Evolutionary conservation across 2,797 vertebrate genomes (phyloP).

Genomic region (Glyptemys insculpta): DNA sequence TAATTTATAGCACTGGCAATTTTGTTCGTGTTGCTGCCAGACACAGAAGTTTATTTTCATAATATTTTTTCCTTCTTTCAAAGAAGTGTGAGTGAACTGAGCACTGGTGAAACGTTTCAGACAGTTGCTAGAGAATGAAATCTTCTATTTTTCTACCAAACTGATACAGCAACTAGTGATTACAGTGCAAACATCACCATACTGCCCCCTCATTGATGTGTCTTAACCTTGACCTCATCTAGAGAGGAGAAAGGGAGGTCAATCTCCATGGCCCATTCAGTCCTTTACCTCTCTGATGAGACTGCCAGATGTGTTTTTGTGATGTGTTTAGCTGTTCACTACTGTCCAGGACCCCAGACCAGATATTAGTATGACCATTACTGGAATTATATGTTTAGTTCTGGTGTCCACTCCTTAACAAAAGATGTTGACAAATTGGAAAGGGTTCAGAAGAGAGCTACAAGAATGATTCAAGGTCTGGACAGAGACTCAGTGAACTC

Average conservation of each 20-base stretch:
- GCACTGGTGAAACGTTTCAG: not conserved
- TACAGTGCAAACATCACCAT: not conserved
- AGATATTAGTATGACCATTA: too few relatives aligned
- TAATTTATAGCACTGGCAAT: constrained; percentile 21
- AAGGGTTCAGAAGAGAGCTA: too few relatives aligned
- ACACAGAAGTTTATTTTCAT: constrained; percentile 4
- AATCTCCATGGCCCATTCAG: not conserved
- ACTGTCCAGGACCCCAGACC: too few relatives aligned
- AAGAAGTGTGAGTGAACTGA: not conserved
- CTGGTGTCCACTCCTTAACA: too few relatives aligned
- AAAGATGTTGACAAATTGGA: too few relatives aligned
- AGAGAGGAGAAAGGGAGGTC: not conserved
- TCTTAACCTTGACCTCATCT: not conserved
- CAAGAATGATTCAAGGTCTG: too few relatives aligned
- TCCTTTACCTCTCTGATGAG: not conserved
- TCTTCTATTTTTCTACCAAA: not conserved
- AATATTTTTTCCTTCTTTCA: not conserved
- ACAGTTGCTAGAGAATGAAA: not conserved
- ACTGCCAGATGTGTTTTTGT: not conserved
- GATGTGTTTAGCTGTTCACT: too few relatives aligned
- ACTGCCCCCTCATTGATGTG: not conserved
- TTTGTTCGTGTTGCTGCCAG: not conserved
- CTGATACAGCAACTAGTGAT: not conserved
- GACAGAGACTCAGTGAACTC: too few relatives aligned
- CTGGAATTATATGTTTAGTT: too few relatives aligned